Percentiles rank a stretch among this genome's conserved stretches.
Evolutionary conservation across 2,797 vertebrate species (phyloP).

Genomic region (Etheostoma nigrum): DNA sequence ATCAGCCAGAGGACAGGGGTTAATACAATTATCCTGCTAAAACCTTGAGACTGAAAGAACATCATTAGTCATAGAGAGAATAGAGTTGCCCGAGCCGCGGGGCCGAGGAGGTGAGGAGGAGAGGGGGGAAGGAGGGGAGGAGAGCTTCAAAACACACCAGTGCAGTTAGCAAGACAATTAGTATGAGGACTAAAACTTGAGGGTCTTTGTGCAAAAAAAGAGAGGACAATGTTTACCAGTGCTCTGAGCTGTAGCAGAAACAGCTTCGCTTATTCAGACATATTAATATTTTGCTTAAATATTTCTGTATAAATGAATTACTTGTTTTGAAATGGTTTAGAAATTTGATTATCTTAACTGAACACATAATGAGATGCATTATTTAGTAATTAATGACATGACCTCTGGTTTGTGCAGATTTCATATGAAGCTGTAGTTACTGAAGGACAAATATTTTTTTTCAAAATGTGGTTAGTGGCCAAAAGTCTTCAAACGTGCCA

Average conservation of each 20-base stretch:
- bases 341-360: constrained; percentile 34
- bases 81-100: constrained; percentile 66
- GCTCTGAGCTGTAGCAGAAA: constrained; percentile 40
- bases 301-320: constrained; percentile 43
- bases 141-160: constrained; percentile 65
- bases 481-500: constrained; percentile 5
- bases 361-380: constrained; percentile 19
- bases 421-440: constrained; percentile 21
- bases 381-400: constrained; percentile 40
- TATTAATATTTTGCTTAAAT: constrained; percentile 52
- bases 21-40: constrained; percentile 86
- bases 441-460: constrained; percentile 17
- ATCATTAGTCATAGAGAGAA: constrained; percentile 81
- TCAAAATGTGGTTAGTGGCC: not conserved
- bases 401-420: constrained; percentile 33
- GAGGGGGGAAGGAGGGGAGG: constrained; percentile 23
- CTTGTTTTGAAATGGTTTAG: constrained; percentile 26
- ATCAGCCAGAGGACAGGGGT: constrained; percentile 83
- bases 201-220: constrained; percentile 39
- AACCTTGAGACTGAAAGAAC: constrained; percentile 83
- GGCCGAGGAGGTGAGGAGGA: constrained; percentile 50
- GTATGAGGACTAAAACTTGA: constrained; percentile 66
- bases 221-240: constrained; percentile 47
- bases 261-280: constrained; percentile 30
- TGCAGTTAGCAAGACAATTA: constrained; percentile 78